Evolutionary conservation across 1,140 invertebrate genomes (phyloP), one percentile per base, ranked within the genome.

Genomic region (Yoshiicerus persimilis): DNA sequence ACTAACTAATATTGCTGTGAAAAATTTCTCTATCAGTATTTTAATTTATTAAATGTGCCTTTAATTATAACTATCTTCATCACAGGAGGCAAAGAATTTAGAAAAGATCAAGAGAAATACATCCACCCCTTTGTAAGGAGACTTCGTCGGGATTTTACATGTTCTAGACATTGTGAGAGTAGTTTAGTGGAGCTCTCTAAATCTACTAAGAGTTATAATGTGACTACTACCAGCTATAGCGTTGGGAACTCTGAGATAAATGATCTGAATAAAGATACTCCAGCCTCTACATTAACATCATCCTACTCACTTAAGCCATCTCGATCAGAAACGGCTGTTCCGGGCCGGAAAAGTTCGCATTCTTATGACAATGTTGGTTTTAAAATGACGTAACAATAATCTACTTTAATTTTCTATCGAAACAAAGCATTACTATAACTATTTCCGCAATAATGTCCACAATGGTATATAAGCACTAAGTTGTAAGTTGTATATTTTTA

Each of bases 101-200:
- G 75, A 16, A 88, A 87, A 25, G 32, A 85, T 34, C 66, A 77
- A 77, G 86, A 90, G 39, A 89, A 84, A 75, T 88, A 87, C 34
- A 62, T 88, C 23, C 89, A 89, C 86, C 86, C 86, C 6, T 5
- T 77, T 8, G n/a, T 90, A 13, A 86, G 66, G 83, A 84, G 30
- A n/a, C 23, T 84, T 30, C 30, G 30, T n/a, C 20, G 16, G 32
- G 23, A n/a, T 4, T 38, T 80, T 80, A 2, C 27, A 9, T 70
- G 23, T n/a, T 80, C 34, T 80, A 13, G 32, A 80, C 30, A n/a
- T 23, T 38, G n/a, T 80, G 75, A 80, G n/a, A 80, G 34, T 20
- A 38, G 75, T 39, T 62, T 83, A n/a, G n/a, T n/a, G 13, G 86
- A 87, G 75, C 75, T 87, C 32, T 80, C 75, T 36, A 80, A 80